These are phyloP conservation scores for Eupeodes luniger DNA, from an alignment of 2,888 invertebrate genomes.

Conservation along the genomic window DNA sequence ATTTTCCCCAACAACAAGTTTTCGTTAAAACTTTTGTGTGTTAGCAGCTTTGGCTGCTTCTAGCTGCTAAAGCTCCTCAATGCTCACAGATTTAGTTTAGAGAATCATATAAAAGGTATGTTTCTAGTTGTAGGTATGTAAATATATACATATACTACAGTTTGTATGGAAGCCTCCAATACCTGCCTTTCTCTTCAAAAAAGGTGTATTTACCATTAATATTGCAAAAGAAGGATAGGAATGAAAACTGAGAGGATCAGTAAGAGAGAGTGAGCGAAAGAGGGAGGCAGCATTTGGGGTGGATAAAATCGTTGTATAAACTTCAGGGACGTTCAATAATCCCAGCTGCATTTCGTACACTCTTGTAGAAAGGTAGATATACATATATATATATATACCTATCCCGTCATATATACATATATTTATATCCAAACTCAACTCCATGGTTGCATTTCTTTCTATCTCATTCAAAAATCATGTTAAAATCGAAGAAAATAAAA, in stretches of 20 bases:
- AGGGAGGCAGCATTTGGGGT: background rate
- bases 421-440: background rate
- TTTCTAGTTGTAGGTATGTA: background rate
- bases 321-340: slow-evolving; percentile 46
- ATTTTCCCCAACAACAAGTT: slow-evolving; percentile 45
- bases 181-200: slow-evolving; percentile 1
- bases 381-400: too few relatives aligned
- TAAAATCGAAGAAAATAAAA: slow-evolving; percentile 47
- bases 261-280: background rate
- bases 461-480: slow-evolving; percentile 31
- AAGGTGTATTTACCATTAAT: slow-evolving; percentile 55
- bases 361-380: background rate
- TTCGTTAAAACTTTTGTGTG: slow-evolving; percentile 44
- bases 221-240: slow-evolving; percentile 47
- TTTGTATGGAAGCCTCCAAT: background rate
- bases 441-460: slow-evolving; percentile 14
- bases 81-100: slow-evolving; percentile 14
- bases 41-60: slow-evolving; percentile 19
- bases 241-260: slow-evolving; percentile 11
- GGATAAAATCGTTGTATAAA: slow-evolving; percentile 32
- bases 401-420: background rate
- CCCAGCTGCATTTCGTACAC: slow-evolving; percentile 39
- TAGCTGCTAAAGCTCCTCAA: background rate
- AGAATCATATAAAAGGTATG: slow-evolving; percentile 36
- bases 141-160: background rate